Base-by-base conservation (phyloP, 2,888 invertebrate species). In the Lochmaea crataegi region DNA sequence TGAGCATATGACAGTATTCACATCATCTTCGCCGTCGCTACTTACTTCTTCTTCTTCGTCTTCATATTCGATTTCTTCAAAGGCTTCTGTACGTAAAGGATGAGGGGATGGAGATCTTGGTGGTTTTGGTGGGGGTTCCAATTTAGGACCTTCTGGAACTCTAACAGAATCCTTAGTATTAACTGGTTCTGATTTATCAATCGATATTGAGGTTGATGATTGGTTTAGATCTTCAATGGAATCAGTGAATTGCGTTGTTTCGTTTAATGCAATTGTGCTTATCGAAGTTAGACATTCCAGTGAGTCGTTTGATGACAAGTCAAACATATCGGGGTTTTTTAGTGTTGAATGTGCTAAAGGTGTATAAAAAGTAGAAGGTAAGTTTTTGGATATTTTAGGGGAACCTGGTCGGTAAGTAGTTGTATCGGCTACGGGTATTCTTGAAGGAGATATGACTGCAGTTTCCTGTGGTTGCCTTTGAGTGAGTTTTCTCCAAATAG, bases 51-150 rank as follows among this genome's bases (percentile, higher is more conserved):
- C 82, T 26, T 82, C 81, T 51, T 83, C 83, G 38, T 82, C 81
- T 57, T 83, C 82, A 69, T 82, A 82, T 65, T 82, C 83, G 26
- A 82, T 80, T 64, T 83, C 82, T 38, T 83, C 83, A 53, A 82
- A 80, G 38, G 78, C 80, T 63, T 83, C 83, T 42, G 80, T 65
- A 69, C 79, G 68, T 61, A 83, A 80, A 1, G 84, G 85, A 76
- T 85, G 85, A 3, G 86, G 84, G 11, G 85, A 83, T 11, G 84
- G 83, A n/a, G 85, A 83, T 71, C 84, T 81, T 68, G 84, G 84
- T 38, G 84, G 84, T 79, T 84, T 84, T 10, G 76, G 77, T 65
- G 84, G 82, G 2, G 82, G 80, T 66, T 80, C 82, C 11, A 81
- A 14, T 22, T 68, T 68, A 10, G 61, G 51, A 41, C 48, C 32